Evolutionary conservation across 2,888 invertebrate species (phyloP).

Genomic region (Drosophila anomelani): DNA sequence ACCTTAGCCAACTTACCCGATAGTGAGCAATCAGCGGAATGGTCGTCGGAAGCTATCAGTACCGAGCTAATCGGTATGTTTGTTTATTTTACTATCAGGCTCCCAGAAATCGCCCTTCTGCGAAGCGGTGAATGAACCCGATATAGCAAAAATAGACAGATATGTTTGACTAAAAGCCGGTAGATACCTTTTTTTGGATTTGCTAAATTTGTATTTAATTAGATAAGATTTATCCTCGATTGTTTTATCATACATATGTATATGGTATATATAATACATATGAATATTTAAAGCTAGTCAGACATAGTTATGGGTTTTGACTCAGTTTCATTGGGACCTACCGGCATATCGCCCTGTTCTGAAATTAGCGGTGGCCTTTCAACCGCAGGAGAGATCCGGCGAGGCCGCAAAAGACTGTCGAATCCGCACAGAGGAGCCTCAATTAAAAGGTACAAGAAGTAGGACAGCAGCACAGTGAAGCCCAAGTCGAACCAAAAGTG

Average conservation of each 20-base stretch:
- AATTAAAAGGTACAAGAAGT: slow-evolving; percentile 27
- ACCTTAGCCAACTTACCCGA: neutral
- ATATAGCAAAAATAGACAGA: neutral
- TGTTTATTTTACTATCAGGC: neutral
- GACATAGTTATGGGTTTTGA: neutral
- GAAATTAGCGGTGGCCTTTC: neutral
- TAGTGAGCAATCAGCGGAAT: slow-evolving; percentile 6
- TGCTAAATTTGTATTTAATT: neutral
- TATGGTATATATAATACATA: no score
- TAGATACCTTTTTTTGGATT: neutral
- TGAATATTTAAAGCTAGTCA: neutral
- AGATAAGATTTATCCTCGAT: neutral
- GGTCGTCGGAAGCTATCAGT: neutral
- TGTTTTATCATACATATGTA: neutral
- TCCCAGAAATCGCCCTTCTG: slow-evolving; percentile 11
- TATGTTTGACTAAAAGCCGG: neutral
- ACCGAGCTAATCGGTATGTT: neutral
- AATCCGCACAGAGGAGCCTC: slow-evolving; percentile 27
- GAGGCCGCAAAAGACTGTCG: neutral
- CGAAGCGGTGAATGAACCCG: slow-evolving; percentile 3
- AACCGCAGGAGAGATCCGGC: no score
- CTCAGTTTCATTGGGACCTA: neutral
- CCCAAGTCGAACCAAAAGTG: slow-evolving; percentile 41
- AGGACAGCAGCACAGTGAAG: slow-evolving; percentile 37
- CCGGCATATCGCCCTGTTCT: neutral